Evolutionary conservation across 1,140 invertebrate species (phyloP), one percentile per base, ranked within the genome.

Genomic region (Drosophila suzukii): DNA sequence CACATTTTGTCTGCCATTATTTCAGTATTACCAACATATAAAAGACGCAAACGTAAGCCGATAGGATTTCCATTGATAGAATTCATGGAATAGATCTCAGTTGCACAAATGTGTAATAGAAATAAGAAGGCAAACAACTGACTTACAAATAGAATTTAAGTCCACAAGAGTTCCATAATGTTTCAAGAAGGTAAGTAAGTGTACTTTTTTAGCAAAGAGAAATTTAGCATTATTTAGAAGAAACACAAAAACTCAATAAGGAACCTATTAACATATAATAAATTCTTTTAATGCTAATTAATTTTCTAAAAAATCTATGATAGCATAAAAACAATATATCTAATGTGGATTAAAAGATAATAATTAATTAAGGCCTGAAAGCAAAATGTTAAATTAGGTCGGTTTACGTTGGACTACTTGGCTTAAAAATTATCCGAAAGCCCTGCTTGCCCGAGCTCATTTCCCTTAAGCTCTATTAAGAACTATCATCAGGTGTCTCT

Each of bases 401-500:
- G 20, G 44, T 1, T 32, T 32, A 4, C 24, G 4, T n/a, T 15
- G 10, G 2, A 27, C 30, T 49, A 13, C 47, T 17, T 36, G 17
- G 11, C 30, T 30, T 51, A 4, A 34, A 57, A 43, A 62, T 57
- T 44, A 63, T 39, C 30, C 17, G 17, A 62, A 41, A 58, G 51
- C 53, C 27, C 36, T 56, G 50, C 12, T 12, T 61, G 12, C 8
- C 38, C 15, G 10, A 58, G 5, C 60, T 62, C 13, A 62, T 59
- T 62, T 62, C 17, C 38, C 55, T 10, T 24, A 43, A 62, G 60
- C 60, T 32, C 60, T 30, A 67, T 67, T 49, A 62, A 15, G 24
- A 47, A 55, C 49, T 36, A 67, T 70, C 62, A 70, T 71, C 67
- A 68, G 62, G 63, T 70, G 62, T 70, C 63, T 41, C 60, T 65